Evolutionary conservation across 30 jellyfish, hydroid and myxozoan genomes (phyloP).

Genomic region (Hydractinia symbiolongicarpus): DNA sequence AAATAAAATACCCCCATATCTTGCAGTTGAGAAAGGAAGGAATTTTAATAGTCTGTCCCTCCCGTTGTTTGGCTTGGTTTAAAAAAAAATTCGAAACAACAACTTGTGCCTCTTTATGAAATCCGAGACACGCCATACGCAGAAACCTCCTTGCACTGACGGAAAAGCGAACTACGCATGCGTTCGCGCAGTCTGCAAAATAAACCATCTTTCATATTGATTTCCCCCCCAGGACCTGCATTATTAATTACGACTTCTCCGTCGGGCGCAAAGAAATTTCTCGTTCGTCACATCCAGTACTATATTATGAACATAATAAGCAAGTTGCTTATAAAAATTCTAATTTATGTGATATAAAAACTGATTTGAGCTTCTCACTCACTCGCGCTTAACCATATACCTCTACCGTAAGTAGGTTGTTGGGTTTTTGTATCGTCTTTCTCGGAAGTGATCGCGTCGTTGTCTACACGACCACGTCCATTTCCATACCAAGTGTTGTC

Average conservation of each 20-base stretch:
- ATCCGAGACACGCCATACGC: not conserved
- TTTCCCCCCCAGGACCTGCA: not conserved
- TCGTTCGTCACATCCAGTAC: conserved; percentile 16
- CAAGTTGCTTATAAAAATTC: not conserved
- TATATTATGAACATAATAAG: not conserved
- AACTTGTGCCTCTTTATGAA: too few species aligned
- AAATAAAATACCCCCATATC: too few species aligned
- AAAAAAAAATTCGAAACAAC: too few species aligned
- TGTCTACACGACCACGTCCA: conserved; percentile 4
- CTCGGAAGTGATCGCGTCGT: conserved; percentile 8
- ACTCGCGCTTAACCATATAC: conserved; percentile 21
- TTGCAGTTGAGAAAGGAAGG: too few species aligned
- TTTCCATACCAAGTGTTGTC: conserved; percentile 22
- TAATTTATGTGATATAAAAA: not conserved
- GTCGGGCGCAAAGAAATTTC: conserved; percentile 19
- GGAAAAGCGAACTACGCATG: not conserved
- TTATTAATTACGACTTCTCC: not conserved
- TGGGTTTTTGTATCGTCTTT: not conserved
- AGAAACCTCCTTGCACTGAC: conserved; percentile 3
- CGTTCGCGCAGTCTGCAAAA: not conserved
- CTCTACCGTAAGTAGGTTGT: conserved; percentile 2
- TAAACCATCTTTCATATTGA: not conserved
- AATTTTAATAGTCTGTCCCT: too few species aligned
- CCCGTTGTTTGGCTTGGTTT: too few species aligned
- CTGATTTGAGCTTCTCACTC: not conserved